Base-by-base conservation (phyloP, 1,140 invertebrate genomes). In the Drosophila tristis region DNA sequence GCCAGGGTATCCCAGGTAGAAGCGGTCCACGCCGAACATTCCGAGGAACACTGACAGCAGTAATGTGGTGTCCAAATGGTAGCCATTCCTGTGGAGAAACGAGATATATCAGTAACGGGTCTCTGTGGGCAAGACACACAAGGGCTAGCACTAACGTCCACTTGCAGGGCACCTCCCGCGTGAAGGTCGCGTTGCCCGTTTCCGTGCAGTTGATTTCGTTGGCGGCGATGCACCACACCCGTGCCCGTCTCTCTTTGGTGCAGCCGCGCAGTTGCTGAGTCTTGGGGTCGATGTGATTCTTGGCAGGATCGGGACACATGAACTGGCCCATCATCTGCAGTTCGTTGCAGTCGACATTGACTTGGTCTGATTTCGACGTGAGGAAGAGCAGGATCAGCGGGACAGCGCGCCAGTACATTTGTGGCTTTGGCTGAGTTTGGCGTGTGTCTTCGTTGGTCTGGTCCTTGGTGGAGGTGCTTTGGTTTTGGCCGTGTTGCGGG, bases 1-100 rank as follows among this genome's bases (percentile, higher is more conserved):
- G 20, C 97, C 98, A 51, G 97, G 97, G 93, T 99, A 99, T 15
- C 98, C 98, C 3, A 99, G 93, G 91, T 99, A 99, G 92, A 99
- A 99, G 71, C 98, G 93, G 92, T 99, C 98, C 13, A 97, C 94
- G n/a, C 98, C 98, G 93, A 99, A 98, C 97, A 98, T 98, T 26
- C 98, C 98, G 48, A 97, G 93, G 90, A 99, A 99, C 48, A 99
- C 96, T 2, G 98, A 99, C 0, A 99, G 93, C 13, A 99, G 91
- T 51, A 99, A 92, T 0, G 98, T 95, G 48, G 97, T 98, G 92
- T 99, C 97, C 92, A 98, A 96, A 1, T 96, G 97, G 91, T 98
- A 98, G 51, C 97, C 97, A 94, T 98, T 98, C 51, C 97, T 98
- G 92, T 66, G 95, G 94, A 72, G 6, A 11, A 20, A 20, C 8